phyloP scores from a whole-genome alignment of 2,113 vertebrate genomes.

The Bos indicus region DNA sequence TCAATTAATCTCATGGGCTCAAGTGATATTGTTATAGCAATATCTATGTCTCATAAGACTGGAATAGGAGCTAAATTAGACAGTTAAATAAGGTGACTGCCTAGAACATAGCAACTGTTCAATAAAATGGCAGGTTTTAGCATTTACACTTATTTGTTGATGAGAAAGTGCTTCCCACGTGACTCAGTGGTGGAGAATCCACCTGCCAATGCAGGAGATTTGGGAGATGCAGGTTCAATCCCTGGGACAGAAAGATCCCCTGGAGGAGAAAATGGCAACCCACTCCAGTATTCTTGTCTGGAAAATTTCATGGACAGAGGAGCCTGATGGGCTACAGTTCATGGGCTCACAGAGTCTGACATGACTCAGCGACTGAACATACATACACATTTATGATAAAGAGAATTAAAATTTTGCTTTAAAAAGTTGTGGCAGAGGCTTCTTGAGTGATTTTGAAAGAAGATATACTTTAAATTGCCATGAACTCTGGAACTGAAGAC shows the following conservation, averaged over 20 bases:
- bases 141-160: not conserved
- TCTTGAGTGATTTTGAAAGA: not conserved
- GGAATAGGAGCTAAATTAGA: not conserved
- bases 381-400: not conserved
- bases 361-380: not conserved
- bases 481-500: not conserved
- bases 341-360: not conserved
- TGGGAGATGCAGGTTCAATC: not conserved
- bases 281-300: not conserved
- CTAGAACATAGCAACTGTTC: not conserved
- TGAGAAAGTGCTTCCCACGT: not conserved
- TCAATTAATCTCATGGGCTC: not conserved
- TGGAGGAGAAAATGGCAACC: not conserved
- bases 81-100: not conserved
- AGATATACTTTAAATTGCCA: not conserved
- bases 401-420: not conserved
- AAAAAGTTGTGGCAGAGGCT: not conserved
- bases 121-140: not conserved
- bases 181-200: not conserved
- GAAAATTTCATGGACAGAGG: not conserved
- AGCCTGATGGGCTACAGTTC: not conserved
- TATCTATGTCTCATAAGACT: not conserved
- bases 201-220: not conserved
- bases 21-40: not conserved
- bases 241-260: not conserved